A percentile compares a stretch with the other conserved stretches of the same genome.
Conservation (phyloP, 2,113 vertebrate genomes). For the Meleagris gallopavo region DNA sequence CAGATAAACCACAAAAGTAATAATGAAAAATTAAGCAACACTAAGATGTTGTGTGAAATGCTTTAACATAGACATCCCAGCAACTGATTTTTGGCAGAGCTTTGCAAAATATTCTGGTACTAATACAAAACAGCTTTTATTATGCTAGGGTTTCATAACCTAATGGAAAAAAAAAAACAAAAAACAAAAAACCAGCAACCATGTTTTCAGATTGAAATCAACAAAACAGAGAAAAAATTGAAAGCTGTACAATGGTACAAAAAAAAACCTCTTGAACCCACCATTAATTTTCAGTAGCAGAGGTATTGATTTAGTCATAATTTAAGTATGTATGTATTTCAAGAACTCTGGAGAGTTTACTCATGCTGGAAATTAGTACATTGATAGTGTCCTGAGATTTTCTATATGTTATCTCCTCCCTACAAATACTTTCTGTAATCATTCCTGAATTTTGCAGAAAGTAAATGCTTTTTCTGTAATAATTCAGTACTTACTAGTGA, state of each 20-base stretch:
- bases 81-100: not conserved
- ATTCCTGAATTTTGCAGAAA: not conserved
- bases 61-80: not conserved
- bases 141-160: not conserved
- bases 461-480: not conserved
- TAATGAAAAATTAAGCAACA: constrained; percentile 21
- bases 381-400: constrained; percentile 13
- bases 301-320: constrained; percentile 20
- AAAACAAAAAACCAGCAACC: no score
- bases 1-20: not conserved
- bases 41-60: not conserved
- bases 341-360: not conserved
- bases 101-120: not conserved
- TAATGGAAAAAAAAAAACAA: not conserved
- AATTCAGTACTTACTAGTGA: not conserved
- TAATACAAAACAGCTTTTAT: not conserved
- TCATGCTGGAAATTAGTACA: constrained; percentile 40
- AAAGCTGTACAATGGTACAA: not conserved
- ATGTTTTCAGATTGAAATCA: not conserved
- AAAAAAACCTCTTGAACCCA: not conserved
- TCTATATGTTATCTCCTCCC: not conserved
- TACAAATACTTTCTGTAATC: not conserved
- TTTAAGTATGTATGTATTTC: constrained; percentile 23
- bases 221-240: not conserved
- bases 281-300: not conserved